These are phyloP conservation scores for Tipula confusa DNA, from an alignment of 2,888 invertebrate genomes.

Conservation along the genomic window DNA sequence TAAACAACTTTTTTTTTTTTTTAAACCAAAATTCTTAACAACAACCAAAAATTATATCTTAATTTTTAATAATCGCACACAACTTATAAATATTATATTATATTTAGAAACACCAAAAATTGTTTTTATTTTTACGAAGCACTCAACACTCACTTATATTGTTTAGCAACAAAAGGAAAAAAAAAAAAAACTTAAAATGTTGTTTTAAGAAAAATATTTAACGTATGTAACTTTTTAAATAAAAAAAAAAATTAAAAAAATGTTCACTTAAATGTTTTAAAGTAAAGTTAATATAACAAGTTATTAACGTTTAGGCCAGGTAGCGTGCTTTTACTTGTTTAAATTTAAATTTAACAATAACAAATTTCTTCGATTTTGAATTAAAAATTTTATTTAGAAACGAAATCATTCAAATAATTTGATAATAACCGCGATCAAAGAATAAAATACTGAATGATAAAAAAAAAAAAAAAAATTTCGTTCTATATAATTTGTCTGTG, in stretches of 20 bases:
- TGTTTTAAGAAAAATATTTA: neutral
- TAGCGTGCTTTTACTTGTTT: neutral
- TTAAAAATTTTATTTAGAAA: neutral
- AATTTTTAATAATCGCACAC: neutral
- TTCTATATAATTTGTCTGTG: neutral
- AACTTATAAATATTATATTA: too few relatives aligned
- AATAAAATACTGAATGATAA: neutral
- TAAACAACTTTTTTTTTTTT: neutral
- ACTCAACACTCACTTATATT: neutral
- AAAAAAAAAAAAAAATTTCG: neutral
- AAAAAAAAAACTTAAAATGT: too few relatives aligned
- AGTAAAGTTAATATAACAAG: neutral
- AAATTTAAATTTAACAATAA: slow-evolving; percentile 15
- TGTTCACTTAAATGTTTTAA: neutral
- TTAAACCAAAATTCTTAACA: too few relatives aligned
- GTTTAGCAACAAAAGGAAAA: too few relatives aligned
- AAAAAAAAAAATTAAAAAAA: neutral
- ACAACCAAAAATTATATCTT: neutral
- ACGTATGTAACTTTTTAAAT: neutral
- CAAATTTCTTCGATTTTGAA: neutral
- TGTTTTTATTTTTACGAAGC: neutral
- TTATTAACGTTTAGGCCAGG: neutral
- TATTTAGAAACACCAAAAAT: too few relatives aligned
- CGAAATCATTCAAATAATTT: neutral
- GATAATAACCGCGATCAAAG: neutral